These are phyloP conservation scores for Actias luna DNA, from an alignment of 2,888 invertebrate genomes.

Conservation along the genomic window DNA sequence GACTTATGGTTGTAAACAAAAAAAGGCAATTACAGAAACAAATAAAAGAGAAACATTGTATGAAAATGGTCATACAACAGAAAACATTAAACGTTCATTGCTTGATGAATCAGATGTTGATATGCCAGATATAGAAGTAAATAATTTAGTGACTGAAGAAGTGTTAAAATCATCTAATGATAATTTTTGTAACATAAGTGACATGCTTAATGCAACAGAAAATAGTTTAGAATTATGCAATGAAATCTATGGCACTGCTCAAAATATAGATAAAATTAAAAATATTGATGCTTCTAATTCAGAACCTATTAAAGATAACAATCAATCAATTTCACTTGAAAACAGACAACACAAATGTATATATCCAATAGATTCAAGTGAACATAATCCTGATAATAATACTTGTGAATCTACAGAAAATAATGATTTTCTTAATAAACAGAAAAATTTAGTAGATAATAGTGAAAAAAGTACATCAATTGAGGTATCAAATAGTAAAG, in stretches of 20 bases:
- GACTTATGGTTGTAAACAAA: not conserved
- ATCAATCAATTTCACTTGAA: not conserved
- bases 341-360: not conserved
- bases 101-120: slow-evolving; percentile 23
- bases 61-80: not conserved
- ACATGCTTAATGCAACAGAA: not conserved
- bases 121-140: slow-evolving; percentile 11
- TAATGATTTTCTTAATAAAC: not conserved
- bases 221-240: not conserved
- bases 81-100: slow-evolving; percentile 17
- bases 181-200: not conserved
- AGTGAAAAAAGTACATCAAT: not conserved
- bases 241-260: not conserved
- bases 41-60: slow-evolving; percentile 5
- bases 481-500: slow-evolving; percentile 4
- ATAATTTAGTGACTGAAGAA: not conserved
- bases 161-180: not conserved
- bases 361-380: not conserved
- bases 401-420: slow-evolving; percentile 11
- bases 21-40: not conserved
- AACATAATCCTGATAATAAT: slow-evolving; percentile 16
- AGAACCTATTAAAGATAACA: not conserved
- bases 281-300: not conserved
- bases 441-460: not conserved
- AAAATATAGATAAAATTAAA: not conserved